Base-by-base conservation (phyloP, 30 jellyfish, hydroid and myxozoan species). In the Pseudorhiza aurosa region DNA sequence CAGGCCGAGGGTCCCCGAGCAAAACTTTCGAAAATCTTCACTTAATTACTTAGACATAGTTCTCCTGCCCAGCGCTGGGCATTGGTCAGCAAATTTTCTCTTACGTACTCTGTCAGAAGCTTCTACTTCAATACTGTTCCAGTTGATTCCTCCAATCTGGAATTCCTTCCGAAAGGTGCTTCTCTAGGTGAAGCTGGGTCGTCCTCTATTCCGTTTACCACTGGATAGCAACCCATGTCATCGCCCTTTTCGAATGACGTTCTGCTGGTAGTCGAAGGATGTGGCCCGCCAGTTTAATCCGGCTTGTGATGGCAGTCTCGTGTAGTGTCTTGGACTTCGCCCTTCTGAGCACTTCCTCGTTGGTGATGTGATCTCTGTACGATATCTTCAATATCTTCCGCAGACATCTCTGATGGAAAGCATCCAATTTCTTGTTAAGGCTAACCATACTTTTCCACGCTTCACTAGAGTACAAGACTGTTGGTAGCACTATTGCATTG, bases 31-130 rank as follows among this genome's bases (percentile, higher is more conserved):
- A n/a, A n/a, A n/a, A n/a, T n/a, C n/a, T n/a, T n/a, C n/a, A n/a
- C n/a, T n/a, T n/a, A n/a, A n/a, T n/a, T n/a, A 26, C 75, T 60
- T 60, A 60, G 75, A 60, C 51, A 25, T 60, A 60, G 75, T 60
- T 29, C 75, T 33, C 75, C 75, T 29, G 75, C 30, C 25, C 75
- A 28, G 15, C 46, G 4, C 42, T 29, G 75, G 53, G 30, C 75
- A 0, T 60, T 27, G 53, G 75, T 19, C 75, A 60, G 46, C 75
- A n/a, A 60, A 39, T 21, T 22, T 18, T 57, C 0, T 60, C 75
- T 51, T 25, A 25, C 51, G 24, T 1, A 7, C 29, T 9, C 75
- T 49, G 0, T 60, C 75, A 49, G 4, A 19, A 17, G 75, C 56
- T 29, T 9, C 51, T 19, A 25, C 51, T 60, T 60, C 53, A 19